phyloP scores from a whole-genome alignment of 2,797 vertebrate species.

The Pseudomugil gertrudae region DNA sequence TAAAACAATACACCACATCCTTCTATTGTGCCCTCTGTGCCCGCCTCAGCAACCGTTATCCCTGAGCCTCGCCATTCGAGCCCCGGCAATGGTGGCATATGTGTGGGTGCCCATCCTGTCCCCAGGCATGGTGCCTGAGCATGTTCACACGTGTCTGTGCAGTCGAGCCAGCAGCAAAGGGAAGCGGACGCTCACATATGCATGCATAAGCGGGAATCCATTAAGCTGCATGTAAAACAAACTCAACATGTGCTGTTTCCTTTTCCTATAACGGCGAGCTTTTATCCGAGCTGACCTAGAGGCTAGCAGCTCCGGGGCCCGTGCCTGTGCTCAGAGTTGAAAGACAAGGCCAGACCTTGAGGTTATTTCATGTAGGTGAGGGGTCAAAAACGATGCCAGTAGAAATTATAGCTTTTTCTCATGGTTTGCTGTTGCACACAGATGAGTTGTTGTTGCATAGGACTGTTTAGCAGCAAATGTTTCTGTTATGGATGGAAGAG shows the following conservation, averaged over 20 bases:
- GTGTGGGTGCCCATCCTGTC: slow-evolving; percentile 69
- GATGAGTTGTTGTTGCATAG: not conserved
- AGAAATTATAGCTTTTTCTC: slow-evolving; percentile 23
- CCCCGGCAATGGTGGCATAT: slow-evolving; percentile 40
- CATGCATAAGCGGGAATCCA: slow-evolving; percentile 70
- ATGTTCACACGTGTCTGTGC: slow-evolving; percentile 57
- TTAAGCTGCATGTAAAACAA: slow-evolving; percentile 80
- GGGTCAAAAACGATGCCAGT: slow-evolving; percentile 54
- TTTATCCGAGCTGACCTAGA: slow-evolving; percentile 65
- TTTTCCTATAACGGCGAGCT: slow-evolving; percentile 68
- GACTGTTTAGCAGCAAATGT: not conserved
- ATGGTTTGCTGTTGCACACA: slow-evolving; percentile 16
- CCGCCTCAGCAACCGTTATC: slow-evolving; percentile 36
- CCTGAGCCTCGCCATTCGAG: slow-evolving; percentile 16
- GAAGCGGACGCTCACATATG: slow-evolving; percentile 72
- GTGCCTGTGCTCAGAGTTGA: slow-evolving; percentile 41
- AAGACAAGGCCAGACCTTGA: slow-evolving; percentile 54
- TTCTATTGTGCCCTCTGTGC: slow-evolving; percentile 74
- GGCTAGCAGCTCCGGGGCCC: slow-evolving; percentile 45
- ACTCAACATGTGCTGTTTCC: slow-evolving; percentile 77
- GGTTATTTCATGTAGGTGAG: slow-evolving; percentile 61
- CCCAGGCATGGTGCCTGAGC: slow-evolving; percentile 47
- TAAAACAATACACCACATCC: slow-evolving; percentile 80
- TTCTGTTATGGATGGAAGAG: not conserved
- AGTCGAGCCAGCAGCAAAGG: slow-evolving; percentile 38